A percentile compares a stretch with the other conserved stretches of the same genome.
phyloP scores from a whole-genome alignment of 2,113 vertebrate genomes.

The Empidonax traillii region DNA sequence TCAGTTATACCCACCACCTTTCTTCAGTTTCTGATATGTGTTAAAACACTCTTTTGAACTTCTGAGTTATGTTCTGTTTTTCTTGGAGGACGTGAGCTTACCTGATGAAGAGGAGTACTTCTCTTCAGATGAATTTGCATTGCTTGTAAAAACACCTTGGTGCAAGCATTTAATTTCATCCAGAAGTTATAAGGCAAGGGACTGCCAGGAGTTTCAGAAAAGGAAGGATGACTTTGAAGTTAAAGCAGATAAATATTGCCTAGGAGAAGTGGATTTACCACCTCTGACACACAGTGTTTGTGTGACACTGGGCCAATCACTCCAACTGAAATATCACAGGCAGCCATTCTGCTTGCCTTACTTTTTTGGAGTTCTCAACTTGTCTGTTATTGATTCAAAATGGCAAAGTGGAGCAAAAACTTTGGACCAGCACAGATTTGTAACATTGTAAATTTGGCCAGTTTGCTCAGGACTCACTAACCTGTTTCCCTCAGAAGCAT shows the following conservation, averaged over 20 bases:
- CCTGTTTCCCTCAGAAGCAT: neutral
- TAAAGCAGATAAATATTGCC: neutral
- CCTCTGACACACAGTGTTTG: rapidly evolving
- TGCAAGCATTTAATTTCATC: neutral
- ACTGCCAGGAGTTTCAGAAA: neutral
- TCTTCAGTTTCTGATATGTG: neutral
- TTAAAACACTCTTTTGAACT: neutral
- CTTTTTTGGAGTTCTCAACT: neutral
- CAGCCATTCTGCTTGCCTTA: neutral
- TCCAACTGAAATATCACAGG: neutral
- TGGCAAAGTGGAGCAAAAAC: neutral
- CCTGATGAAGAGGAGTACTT: neutral
- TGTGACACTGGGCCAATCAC: rapidly evolving
- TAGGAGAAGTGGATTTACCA: neutral
- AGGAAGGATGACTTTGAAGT: neutral
- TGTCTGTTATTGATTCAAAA: neutral
- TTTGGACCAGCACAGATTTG: neutral
- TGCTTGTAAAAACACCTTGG: neutral
- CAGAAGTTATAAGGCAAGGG: neutral
- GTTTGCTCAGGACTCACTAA: neutral
- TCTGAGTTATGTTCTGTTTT: neutral
- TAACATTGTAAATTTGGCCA: neutral
- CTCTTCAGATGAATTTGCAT: neutral
- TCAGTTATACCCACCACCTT: neutral
- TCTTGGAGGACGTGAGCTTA: neutral